Base-by-base conservation (phyloP, 1,140 invertebrate genomes). In the Orussus abietinus region DNA sequence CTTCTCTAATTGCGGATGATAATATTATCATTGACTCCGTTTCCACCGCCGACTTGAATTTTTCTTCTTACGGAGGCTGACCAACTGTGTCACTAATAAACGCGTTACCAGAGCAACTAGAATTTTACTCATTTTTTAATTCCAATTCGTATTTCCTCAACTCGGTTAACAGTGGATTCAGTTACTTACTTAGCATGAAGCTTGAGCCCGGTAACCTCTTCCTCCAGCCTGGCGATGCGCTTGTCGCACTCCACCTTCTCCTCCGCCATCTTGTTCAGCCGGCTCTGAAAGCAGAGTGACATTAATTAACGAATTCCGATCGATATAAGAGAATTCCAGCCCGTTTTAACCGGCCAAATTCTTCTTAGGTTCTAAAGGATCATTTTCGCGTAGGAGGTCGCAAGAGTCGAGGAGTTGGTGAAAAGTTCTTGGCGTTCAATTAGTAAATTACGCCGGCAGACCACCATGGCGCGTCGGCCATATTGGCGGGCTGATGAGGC, bases 401-500 rank as follows among this genome's bases (percentile, higher is more conserved):
- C 22, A 25, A 25, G 6, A n/a, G n/a, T 15, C 9, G 13, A 35
- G 17, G 34, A 20, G 33, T 46, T 40, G 40, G 38, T 42, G 44
- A 40, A 49, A 47, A 33, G 40, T 55, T 47, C 45, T 47, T 36
- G 26, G 42, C 48, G 61, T 64, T 69, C 56, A 66, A 69, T 71
- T 69, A 69, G 53, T 52, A 57, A 59, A 68, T 68, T 64, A 43
- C 39, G 49, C 45, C 30, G 40, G 25, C 37, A 38, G 42, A 55
- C 49, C 49, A 54, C 47, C 49, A 55, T 55, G 56, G 53, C 50
- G 51, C 14, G 40, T 47, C 59, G 53, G 65, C 69, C 63, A 70
- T 69, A 62, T 64, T 64, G 60, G 57, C 57, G 47, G 13, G 53
- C 51, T 68, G 65, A 71, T 71, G 68, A 70, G 55, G 66, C 70